Base-by-base conservation (phyloP, 2,888 invertebrate genomes). In the Asteroscopus sphinx region DNA sequence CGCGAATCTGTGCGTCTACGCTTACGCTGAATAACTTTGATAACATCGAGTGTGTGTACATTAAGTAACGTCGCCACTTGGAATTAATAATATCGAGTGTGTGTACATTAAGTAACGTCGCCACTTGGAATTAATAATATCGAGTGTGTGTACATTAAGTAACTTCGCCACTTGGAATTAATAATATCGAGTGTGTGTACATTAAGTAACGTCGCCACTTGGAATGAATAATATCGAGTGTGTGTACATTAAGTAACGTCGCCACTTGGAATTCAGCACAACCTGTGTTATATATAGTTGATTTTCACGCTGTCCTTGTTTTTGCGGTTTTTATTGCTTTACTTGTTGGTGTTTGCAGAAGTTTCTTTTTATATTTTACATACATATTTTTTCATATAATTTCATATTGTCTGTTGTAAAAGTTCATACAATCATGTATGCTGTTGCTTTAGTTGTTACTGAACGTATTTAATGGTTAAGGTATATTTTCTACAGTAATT, bases 261-360 rank as follows among this genome's bases (percentile, higher is more conserved):
- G 21, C 46, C 63, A 46, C 73, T 51, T 58, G 46, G 55, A 71
- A 63, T 77, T 78, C 60, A 72, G 83, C 85, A 85, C 81, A 83
- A 82, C 79, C 72, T 73, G 47, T 59, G 64, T 75, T 74, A 61
- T 49, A 44, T 64, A 52, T 63, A 67, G 68, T 73, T 73, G 60
- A 49, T 69, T 70, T 63, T 67, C 48, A 62, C 54, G 60, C 51
- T 72, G 51, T 54, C 67, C 66, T 77, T 77, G 70, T 79, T 73
- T 75, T 72, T 66, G 67, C 72, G 49, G 48, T 70, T 76, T 75
- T 73, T 70, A 68, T 76, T 76, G 75, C 77, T 82, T 81, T 79
- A 76, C 71, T 84, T 87, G 86, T 86, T 87, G 75, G 79, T 82
- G 77, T 84, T 85, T 82, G 73, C 77, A 82, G 65, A 67, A 60